Evolutionary conservation across 2,888 invertebrate species (phyloP).

Genomic region (Drosophila multiciliata): DNA sequence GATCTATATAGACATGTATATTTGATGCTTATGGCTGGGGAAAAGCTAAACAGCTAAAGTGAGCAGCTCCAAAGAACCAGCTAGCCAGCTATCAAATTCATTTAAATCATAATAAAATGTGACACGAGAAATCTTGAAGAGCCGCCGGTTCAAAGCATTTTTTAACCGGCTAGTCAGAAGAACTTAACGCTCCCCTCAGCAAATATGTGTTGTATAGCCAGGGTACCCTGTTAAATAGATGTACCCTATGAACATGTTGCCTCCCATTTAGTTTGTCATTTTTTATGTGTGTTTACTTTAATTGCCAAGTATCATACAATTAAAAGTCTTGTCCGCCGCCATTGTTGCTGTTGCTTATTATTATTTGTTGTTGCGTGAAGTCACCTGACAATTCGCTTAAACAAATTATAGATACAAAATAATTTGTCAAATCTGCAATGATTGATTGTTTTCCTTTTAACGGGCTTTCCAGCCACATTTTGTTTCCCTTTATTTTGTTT

Average conservation of each 20-base stretch:
- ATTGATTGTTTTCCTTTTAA: conserved; percentile 55
- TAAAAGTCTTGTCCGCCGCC: conserved; percentile 54
- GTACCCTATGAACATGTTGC: not conserved
- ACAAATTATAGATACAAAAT: conserved; percentile 62
- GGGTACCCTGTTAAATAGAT: conserved; percentile 23
- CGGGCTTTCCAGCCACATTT: conserved; percentile 32
- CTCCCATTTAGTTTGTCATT: conserved; percentile 32
- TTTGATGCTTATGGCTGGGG: conserved; percentile 33
- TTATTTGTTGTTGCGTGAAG: conserved; percentile 63
- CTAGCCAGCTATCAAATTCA: conserved; percentile 67
- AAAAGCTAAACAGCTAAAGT: conserved; percentile 25
- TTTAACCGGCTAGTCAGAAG: conserved; percentile 25
- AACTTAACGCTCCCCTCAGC: not conserved
- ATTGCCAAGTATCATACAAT: conserved; percentile 55
- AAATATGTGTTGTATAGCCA: conserved; percentile 9
- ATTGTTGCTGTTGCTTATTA: conserved; percentile 17
- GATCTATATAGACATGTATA: conserved; percentile 19
- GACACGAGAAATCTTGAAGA: conserved; percentile 57
- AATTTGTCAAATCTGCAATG: conserved; percentile 57
- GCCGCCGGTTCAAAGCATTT: conserved; percentile 44
- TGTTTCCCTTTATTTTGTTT: conserved; percentile 24
- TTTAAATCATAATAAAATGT: conserved; percentile 77
- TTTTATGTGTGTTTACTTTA: conserved; percentile 44
- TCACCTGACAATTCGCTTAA: conserved; percentile 68
- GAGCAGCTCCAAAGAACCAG: conserved; percentile 46